Evolutionary conservation across 1,140 invertebrate genomes (phyloP), one percentile per base, ranked within the genome.

Genomic region (Scaptomyza hsui): DNA sequence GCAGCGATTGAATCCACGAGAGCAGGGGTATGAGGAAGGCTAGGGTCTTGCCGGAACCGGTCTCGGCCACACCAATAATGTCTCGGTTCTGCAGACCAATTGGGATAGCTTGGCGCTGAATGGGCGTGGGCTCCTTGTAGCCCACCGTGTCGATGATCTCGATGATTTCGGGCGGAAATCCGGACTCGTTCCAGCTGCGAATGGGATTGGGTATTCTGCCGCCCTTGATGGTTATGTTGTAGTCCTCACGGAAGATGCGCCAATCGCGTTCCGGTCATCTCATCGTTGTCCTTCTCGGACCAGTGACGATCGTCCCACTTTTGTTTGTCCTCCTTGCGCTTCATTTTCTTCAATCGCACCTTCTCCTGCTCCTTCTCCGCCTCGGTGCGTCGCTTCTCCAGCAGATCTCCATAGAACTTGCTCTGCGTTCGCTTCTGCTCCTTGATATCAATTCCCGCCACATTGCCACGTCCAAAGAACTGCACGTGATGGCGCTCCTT

Each of bases 191-290:
- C 99, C 99, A 99, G 32, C 93, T 95, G 12, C 99, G 93, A 45
- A 99, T 96, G 1, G 99, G 99, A 93, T 99, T 97, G 3, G 99
- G 98, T 88, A 99, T 99, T 86, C 95, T 95, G 0, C 99, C 99
- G 65, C 98, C 98, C 92, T 99, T 99, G 47, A 99, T 98, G 3
- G 97, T 97, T 45, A 99, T 99, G 90, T 99, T 99, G 90, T 99
- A 99, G 93, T 99, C 99, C 93, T 99, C 99, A 69, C 98, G 94
- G 89, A 99, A 99, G 81, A 99, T 99, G 91, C 99, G 94, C 99
- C 99, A 99, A 93, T 99, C 99, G 90, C 99, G 94, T 91, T 99
- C 98, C 98, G 7, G 97, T 98, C 99, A 99, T 99, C 92, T 99
- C 98, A 51, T 96, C 94, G 0, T 96, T 89, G 9, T 95, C 94